A percentile compares a stretch with the other conserved stretches of the same genome.
Conservation (phyloP, 1,140 invertebrate species). For the Drosophila triauraria region DNA sequence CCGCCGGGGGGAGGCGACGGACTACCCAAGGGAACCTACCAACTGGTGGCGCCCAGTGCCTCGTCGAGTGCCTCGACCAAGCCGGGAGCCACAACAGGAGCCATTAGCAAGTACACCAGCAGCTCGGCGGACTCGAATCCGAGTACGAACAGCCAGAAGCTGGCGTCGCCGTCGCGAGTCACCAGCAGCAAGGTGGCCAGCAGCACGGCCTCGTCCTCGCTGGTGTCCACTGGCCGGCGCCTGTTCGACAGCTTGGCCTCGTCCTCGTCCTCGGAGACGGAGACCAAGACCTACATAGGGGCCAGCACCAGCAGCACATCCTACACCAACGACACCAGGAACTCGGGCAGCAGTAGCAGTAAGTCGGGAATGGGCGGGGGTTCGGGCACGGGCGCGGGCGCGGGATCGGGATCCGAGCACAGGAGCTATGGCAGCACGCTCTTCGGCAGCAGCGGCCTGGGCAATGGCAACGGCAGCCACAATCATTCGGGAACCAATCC, state of each 20-base stretch:
- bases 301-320: constrained; percentile 63
- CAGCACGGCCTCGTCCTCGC: constrained; percentile 58
- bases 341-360: constrained; percentile 53
- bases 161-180: constrained; percentile 65
- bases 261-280: constrained; percentile 74
- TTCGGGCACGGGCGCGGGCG: constrained; percentile 43
- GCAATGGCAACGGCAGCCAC: constrained; percentile 47
- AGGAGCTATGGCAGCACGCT: constrained; percentile 63
- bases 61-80: constrained; percentile 36
- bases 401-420: constrained; percentile 57
- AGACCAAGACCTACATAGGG: constrained; percentile 76
- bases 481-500: constrained; percentile 50
- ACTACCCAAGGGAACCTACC: constrained; percentile 79
- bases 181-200: constrained; percentile 40
- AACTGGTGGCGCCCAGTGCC: constrained; percentile 59
- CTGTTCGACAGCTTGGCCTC: constrained; percentile 81
- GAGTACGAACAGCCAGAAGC: constrained; percentile 57
- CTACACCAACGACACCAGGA: constrained; percentile 73
- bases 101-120: constrained; percentile 71
- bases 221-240: constrained; percentile 75
- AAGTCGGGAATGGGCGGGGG: constrained; percentile 56
- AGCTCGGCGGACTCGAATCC: constrained; percentile 47
- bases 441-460: constrained; percentile 68
- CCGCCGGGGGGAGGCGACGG: constrained; percentile 75
- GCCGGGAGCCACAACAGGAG: constrained; percentile 61